Base-by-base conservation (phyloP, 2,888 invertebrate genomes). In the Neocrepidodera transversa region DNA sequence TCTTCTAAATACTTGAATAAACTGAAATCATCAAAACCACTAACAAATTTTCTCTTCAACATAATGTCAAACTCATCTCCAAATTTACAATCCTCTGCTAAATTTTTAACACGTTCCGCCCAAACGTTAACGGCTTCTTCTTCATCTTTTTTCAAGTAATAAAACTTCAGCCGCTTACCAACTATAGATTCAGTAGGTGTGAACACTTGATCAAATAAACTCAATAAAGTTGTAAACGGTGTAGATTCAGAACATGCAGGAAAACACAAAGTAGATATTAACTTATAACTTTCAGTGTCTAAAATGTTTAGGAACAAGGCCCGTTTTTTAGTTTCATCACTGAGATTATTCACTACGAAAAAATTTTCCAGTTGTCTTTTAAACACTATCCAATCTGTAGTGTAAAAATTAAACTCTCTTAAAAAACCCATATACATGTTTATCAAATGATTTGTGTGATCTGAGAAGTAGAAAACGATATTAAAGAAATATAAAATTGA, bases 211-310 rank as follows among this genome's bases (percentile, higher is more conserved):
- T 66, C 65, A 8, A 70, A 62, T 1, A 62, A 14, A 7, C n/a
- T 28, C 23, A 66, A 14, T 36, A 70, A 60, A 4, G 23, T 32
- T 7, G 47, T 56, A 45, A 60, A 68, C 1, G 62, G 16, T n/a
- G 59, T 60, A 32, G 7, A 28, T 53, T 70, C 68, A 26, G 26
- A 13, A 6, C 16, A 8, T 4, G 18, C 43, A 6, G 63, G 65
- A 43, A 47, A 28, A 40, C 65, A 64, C 42, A 70, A 54, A 43
- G 54, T 59, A 30, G 53, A 52, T 18, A 69, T 47, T 10, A 70
- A 43, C 60, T 64, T 63, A 57, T 68, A 70, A 7, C 68, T 59
- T 32, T 68, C 68, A 32, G 69, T 64, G 23, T 67, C 64, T 7
- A 71, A 35, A 20, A 61, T 48, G 26, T 65, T 68, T 14, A 70